Conservation (phyloP, 2,888 invertebrate species). For the Ariolimax columbianus region DNA sequence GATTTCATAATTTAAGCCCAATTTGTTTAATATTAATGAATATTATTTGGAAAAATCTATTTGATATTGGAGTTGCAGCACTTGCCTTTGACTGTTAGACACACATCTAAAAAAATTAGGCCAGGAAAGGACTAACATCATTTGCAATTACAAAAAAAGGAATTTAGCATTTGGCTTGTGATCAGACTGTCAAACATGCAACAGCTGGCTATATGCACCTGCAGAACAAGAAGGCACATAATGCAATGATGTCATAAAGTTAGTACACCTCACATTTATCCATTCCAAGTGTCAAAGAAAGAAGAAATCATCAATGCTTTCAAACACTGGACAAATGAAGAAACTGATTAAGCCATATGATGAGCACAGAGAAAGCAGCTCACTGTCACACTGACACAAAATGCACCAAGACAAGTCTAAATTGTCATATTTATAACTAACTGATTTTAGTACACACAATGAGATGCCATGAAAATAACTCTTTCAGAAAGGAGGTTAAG, state of each 20-base stretch:
- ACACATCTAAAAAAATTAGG: no score
- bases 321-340: neutral
- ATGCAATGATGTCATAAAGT: neutral
- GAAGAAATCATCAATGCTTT: neutral
- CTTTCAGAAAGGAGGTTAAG: neutral
- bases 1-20: no score
- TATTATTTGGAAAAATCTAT: no score
- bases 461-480: neutral
- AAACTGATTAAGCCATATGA: conserved; percentile 31
- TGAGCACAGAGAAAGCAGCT: conserved; percentile 32
- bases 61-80: no score
- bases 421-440: neutral
- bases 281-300: conserved; percentile 1
- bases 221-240: neutral
- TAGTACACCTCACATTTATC: neutral
- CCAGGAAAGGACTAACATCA: no score
- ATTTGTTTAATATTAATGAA: no score
- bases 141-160: no score
- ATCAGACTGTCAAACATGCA: neutral
- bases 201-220: conserved; percentile 15
- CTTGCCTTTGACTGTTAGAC: no score
- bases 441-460: neutral
- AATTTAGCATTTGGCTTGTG: no score
- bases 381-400: conserved; percentile 9
- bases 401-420: conserved; percentile 12